Base-by-base conservation (phyloP, 2,113 vertebrate genomes). In the Rhea pennata region DNA sequence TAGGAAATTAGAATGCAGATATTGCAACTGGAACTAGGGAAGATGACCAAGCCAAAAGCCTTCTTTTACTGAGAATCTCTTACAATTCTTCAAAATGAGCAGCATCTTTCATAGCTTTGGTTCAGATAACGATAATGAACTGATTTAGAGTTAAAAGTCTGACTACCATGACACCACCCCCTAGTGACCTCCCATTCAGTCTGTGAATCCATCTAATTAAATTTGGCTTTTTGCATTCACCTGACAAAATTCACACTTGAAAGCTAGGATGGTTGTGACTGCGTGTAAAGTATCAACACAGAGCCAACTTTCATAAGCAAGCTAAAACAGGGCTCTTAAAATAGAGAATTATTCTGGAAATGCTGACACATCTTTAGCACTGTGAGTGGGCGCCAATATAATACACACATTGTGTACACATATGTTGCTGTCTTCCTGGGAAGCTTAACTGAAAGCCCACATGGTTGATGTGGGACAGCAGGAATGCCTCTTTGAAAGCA, bases 381-480 rank as follows among this genome's bases (percentile, higher is more conserved):
- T 79, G 64, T 15, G 90, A 97, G 96, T 97, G 91, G 97, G 97
- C 48, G 42, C 90, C 91, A 93, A 78, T 92, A 97, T 94, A 97
- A 97, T 97, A 88, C 85, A 93, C 93, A 95, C 94, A 97, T 96
- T 97, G 96, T 97, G 93, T 80, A 93, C 95, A 94, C 96, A 96
- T 88, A 97, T 95, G 96, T 93, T 97, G 95, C 94, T 93, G 95
- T 96, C 95, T 96, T 97, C 95, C 94, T 84, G 93, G 86, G 94
- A 93, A 97, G 95, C 91, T 95, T 94, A 95, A 95, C 85, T 87
- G 75, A 94, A 95, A 97, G 93, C 93, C 93, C 96, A 90, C 76
- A 87, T 33, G 69, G 90, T 78, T 96, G 90, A 96, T 97, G 82
- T 95, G 96, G 96, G 96, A 96, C 95, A 97, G 96, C 88, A 97